Percentiles rank a stretch among this genome's conserved stretches.
phyloP scores from a whole-genome alignment of 1,140 invertebrate species.

The Cardiocondyla obscurior region DNA sequence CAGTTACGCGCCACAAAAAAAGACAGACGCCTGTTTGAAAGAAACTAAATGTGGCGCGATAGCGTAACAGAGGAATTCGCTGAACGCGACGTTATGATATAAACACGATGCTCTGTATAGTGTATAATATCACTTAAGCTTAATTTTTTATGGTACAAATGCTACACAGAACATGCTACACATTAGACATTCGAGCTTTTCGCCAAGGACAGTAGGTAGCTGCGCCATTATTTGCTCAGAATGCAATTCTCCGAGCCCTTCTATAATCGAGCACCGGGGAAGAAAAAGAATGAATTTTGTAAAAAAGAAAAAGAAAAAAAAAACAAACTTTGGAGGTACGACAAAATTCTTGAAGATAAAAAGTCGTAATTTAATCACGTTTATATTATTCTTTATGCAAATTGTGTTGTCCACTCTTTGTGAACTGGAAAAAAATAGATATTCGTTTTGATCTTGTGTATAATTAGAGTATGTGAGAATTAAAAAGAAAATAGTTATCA shows the following conservation, averaged over 20 bases:
- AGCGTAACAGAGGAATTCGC: slow-evolving; percentile 11
- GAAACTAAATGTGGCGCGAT: background rate
- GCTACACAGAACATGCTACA: slow-evolving; percentile 58
- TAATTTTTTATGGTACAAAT: slow-evolving; percentile 73
- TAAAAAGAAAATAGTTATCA: background rate
- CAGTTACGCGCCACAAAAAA: background rate
- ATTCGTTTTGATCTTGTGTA: slow-evolving; percentile 11
- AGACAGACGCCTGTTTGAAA: background rate
- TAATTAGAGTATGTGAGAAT: slow-evolving; percentile 4
- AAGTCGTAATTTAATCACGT: background rate
- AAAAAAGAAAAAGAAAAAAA: too few species aligned
- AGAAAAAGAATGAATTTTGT: background rate
- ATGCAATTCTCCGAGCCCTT: slow-evolving; percentile 61
- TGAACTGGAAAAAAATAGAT: slow-evolving; percentile 13
- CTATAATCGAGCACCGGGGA: slow-evolving; percentile 49
- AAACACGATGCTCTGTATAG: slow-evolving; percentile 52
- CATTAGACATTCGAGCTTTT: slow-evolving; percentile 65
- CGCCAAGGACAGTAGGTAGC: slow-evolving; percentile 56
- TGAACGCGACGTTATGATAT: slow-evolving; percentile 34
- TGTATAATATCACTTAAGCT: slow-evolving; percentile 66
- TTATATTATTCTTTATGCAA: slow-evolving; percentile 21
- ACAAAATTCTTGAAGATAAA: background rate
- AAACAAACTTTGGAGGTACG: background rate
- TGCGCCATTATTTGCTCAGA: slow-evolving; percentile 68
- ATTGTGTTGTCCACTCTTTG: background rate